Evolutionary conservation across 2,113 vertebrate genomes (phyloP).

Genomic region (Puma concolor): DNA sequence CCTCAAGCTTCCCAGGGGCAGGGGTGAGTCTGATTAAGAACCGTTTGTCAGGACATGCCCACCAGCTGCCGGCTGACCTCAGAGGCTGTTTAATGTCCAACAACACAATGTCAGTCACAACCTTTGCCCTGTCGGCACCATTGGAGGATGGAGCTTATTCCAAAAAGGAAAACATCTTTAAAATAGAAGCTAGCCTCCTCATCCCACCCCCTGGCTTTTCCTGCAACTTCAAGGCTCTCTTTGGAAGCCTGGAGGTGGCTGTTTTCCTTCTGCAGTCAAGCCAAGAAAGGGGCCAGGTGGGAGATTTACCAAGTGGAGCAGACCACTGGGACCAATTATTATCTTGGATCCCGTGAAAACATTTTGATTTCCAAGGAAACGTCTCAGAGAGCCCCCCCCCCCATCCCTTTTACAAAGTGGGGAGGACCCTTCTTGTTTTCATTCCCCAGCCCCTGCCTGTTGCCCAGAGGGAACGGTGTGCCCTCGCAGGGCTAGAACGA

Average conservation of each 20-base stretch:
- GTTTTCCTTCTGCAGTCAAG: conserved; percentile 48
- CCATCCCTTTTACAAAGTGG: neutral
- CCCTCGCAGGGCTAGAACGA: no score
- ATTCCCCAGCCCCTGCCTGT: neutral
- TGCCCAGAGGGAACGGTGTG: no score
- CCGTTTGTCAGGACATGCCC: conserved; percentile 71
- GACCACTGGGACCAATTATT: neutral
- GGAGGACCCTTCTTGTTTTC: neutral
- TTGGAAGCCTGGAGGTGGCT: conserved; percentile 44
- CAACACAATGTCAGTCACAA: conserved; percentile 77
- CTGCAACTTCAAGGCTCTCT: conserved; percentile 71
- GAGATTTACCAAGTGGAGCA: neutral
- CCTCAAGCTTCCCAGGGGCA: conserved; percentile 31
- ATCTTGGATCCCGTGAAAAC: neutral
- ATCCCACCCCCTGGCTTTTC: conserved; percentile 62
- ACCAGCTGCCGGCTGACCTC: conserved; percentile 79
- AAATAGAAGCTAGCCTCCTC: conserved; percentile 75
- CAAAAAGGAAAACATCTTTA: conserved; percentile 77
- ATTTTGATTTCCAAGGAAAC: conserved; percentile 35
- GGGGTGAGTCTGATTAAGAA: conserved; percentile 61
- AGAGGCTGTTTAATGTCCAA: conserved; percentile 62
- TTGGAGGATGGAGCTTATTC: conserved; percentile 70
- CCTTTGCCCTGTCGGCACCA: conserved; percentile 69
- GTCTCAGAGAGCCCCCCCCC: neutral
- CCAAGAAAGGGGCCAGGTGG: conserved; percentile 57